Evolutionary conservation across 2,113 vertebrate species (phyloP).

Genomic region (Sminthopsis crassicaudata): DNA sequence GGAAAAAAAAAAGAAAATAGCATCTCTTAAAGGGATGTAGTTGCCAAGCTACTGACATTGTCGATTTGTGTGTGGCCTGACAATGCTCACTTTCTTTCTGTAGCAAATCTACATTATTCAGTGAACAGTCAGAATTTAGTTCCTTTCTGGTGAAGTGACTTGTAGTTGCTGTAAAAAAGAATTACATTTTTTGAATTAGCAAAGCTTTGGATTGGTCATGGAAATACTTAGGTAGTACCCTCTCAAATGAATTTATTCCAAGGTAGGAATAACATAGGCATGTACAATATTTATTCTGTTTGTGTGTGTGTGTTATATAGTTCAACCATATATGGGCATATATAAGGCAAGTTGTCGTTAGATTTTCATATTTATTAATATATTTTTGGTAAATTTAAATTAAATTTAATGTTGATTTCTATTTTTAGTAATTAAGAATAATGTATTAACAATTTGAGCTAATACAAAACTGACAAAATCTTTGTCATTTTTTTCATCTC

Average conservation of each 20-base stretch:
- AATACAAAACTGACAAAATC: conserved; percentile 24
- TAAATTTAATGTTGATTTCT: conserved; percentile 50
- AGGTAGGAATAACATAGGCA: conserved; percentile 74
- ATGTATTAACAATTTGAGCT: conserved; percentile 53
- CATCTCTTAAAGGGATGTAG: conserved; percentile 76
- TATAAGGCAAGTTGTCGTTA: conserved; percentile 38
- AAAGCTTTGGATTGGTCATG: conserved; percentile 67
- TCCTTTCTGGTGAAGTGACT: conserved; percentile 56
- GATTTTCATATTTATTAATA: conserved; percentile 30
- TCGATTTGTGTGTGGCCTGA: conserved; percentile 50
- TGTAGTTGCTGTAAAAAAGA: conserved; percentile 52
- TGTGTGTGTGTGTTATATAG: not conserved
- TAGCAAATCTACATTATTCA: conserved; percentile 69
- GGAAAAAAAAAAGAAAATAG: conserved; percentile 58
- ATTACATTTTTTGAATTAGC: conserved; percentile 48
- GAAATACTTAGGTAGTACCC: conserved; percentile 75
- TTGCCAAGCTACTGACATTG: conserved; percentile 82
- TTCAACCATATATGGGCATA: conserved; percentile 17
- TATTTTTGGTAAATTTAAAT: conserved; percentile 12
- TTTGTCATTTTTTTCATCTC: conserved; percentile 71
- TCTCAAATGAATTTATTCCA: conserved; percentile 67
- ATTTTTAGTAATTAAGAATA: conserved; percentile 63
- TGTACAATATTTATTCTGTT: not conserved
- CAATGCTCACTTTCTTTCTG: conserved; percentile 60
- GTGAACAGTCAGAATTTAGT: conserved; percentile 62